Evolutionary conservation across 2,113 vertebrate genomes (phyloP).

Genomic region (Cricetomys ansorgei): DNA sequence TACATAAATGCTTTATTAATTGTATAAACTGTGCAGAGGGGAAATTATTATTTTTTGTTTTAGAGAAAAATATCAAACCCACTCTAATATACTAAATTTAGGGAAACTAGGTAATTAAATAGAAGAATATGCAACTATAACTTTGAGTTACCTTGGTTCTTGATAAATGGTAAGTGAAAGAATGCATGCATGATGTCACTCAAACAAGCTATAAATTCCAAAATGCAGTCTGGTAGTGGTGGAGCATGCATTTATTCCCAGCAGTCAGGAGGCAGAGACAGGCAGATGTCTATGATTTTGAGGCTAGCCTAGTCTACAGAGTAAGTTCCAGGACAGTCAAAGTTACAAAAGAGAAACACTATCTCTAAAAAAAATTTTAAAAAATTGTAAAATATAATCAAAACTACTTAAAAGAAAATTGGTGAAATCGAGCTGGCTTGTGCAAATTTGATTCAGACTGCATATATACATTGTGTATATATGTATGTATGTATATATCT

Average conservation of each 20-base stretch:
- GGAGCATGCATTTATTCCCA: too few species aligned
- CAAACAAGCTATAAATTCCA: slow-evolving; percentile 50
- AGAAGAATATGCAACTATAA: not conserved
- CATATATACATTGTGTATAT: too few species aligned
- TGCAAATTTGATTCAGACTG: slow-evolving; percentile 47
- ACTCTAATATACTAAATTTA: not conserved
- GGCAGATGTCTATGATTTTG: too few species aligned
- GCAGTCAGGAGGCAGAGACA: too few species aligned
- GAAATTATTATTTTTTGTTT: not conserved
- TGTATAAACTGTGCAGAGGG: slow-evolving; percentile 25
- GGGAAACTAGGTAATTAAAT: not conserved
- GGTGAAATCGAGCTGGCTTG: not conserved
- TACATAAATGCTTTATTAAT: slow-evolving; percentile 44
- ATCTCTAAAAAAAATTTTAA: too few species aligned
- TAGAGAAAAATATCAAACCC: not conserved
- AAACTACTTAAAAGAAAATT: slow-evolving; percentile 45
- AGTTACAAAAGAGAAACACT: too few species aligned
- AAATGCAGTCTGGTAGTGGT: too few species aligned
- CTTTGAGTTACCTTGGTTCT: not conserved
- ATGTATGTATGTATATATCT: too few species aligned
- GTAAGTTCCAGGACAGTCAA: too few species aligned
- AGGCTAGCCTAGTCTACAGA: too few species aligned
- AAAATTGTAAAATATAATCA: slow-evolving; percentile 49
- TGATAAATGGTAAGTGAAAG: slow-evolving; percentile 16
- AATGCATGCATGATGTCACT: not conserved